phyloP scores from a whole-genome alignment of 2,888 invertebrate species.

The Acronicta aceris region DNA sequence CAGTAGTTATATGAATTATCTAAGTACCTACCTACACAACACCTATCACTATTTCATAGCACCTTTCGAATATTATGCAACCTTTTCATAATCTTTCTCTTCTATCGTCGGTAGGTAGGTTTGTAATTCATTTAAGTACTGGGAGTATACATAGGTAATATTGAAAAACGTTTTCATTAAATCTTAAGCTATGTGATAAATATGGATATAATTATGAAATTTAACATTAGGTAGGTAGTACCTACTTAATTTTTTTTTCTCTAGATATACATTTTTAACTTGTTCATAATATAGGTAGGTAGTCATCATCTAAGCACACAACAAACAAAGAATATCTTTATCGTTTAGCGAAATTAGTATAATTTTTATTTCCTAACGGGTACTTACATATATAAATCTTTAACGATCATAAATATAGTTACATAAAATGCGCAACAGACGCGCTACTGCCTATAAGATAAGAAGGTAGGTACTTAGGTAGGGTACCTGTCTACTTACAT shows the following conservation, averaged over 20 bases:
- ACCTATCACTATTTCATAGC: slow-evolving; percentile 44
- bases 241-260: too few species aligned
- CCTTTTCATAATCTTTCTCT: slow-evolving; percentile 2
- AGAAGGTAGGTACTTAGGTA: too few species aligned
- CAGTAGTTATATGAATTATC: slow-evolving; percentile 42
- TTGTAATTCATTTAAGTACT: slow-evolving; percentile 34
- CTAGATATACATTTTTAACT: too few species aligned
- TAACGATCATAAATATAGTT: not conserved
- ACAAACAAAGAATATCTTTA: too few species aligned
- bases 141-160: not conserved
- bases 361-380: too few species aligned
- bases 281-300: too few species aligned
- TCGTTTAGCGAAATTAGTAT: not conserved
- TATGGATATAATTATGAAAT: too few species aligned
- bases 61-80: slow-evolving; percentile 32
- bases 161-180: not conserved
- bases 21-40: too few species aligned
- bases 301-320: too few species aligned
- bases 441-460: not conserved
- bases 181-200: not conserved
- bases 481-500: too few species aligned
- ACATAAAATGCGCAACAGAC: not conserved
- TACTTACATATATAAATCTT: too few species aligned
- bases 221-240: too few species aligned
- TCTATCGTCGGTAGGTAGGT: slow-evolving; percentile 27